These are phyloP conservation scores for Phenacoccus solenopsis DNA, from an alignment of 1,140 invertebrate genomes.

Conservation along the genomic window DNA sequence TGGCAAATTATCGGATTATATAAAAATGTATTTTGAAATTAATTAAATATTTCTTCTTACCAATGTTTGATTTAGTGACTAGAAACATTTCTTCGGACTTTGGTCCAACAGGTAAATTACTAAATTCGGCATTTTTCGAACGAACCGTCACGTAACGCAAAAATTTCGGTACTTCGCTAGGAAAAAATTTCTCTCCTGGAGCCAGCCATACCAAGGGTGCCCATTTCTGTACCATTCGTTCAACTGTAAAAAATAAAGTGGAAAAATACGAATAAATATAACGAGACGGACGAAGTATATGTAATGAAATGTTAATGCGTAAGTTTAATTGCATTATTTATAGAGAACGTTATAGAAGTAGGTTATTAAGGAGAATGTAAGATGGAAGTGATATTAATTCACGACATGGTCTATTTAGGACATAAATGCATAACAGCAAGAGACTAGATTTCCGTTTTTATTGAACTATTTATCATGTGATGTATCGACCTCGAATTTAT, in stretches of 20 bases:
- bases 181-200: conserved; percentile 47
- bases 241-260: conserved; percentile 22
- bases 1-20: no score
- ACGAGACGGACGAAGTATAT: conserved; percentile 30
- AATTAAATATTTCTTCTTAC: no score
- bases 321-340: background rate
- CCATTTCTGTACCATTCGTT: conserved; percentile 34
- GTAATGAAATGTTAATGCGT: background rate
- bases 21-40: no score
- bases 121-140: conserved; percentile 10
- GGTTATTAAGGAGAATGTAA: background rate
- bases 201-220: conserved; percentile 50
- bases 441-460: background rate
- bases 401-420: conserved; percentile 9
- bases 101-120: conserved; percentile 28
- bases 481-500: background rate
- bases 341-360: background rate
- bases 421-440: background rate
- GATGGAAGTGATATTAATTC: background rate
- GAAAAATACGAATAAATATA: background rate
- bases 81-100: conserved; percentile 38
- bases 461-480: background rate
- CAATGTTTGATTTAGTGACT: conserved; percentile 39
- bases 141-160: conserved; percentile 37
- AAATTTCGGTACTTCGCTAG: conserved; percentile 45